These are phyloP conservation scores for Sebastes elongatus DNA, from an alignment of 2,797 vertebrate genomes.

Conservation along the genomic window DNA sequence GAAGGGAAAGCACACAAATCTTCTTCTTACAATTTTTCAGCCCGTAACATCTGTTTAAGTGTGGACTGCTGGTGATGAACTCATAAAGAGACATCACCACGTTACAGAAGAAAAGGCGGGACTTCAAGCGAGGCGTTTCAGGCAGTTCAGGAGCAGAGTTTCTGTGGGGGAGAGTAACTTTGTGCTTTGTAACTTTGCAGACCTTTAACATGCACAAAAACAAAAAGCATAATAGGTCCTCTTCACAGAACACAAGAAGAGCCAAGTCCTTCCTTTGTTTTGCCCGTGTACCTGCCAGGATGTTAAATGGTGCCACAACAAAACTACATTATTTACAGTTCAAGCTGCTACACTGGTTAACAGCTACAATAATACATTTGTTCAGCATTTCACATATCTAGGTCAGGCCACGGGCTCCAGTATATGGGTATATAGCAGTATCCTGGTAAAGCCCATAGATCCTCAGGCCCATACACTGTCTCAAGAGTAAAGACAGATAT, in stretches of 20 bases:
- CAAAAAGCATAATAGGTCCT: too few species aligned
- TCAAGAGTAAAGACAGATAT: not conserved
- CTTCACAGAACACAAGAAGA: not conserved
- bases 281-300: not conserved
- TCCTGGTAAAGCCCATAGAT: not conserved
- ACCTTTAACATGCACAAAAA: too few species aligned
- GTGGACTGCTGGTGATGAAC: not conserved
- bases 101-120: too few species aligned
- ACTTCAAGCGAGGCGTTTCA: too few species aligned
- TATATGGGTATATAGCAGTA: accelerated
- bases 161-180: too few species aligned
- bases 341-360: not conserved
- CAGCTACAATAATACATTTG: not conserved
- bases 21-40: not conserved
- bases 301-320: not conserved
- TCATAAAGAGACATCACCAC: too few species aligned
- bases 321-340: not conserved
- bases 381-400: not conserved
- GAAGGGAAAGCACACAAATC: not conserved
- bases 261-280: not conserved
- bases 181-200: too few species aligned
- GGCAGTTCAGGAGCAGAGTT: too few species aligned
- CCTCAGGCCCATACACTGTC: not conserved
- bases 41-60: not conserved
- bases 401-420: not conserved